Base-by-base conservation (phyloP, 2,797 vertebrate species). In the Scleropages formosus region DNA sequence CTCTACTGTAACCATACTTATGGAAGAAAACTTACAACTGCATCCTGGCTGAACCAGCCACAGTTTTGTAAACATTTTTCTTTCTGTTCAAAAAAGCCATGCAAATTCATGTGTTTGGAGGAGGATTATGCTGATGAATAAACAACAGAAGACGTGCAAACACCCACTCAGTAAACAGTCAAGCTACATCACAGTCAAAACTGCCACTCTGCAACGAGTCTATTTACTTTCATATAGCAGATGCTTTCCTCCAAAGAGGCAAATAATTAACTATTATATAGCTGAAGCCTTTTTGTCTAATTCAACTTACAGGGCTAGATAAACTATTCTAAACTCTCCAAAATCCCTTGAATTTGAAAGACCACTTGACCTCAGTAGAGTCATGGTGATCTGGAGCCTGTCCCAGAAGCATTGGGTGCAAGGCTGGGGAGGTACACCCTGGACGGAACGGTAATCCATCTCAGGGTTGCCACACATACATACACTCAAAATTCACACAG, bases 121-220 rank as follows among this genome's bases (percentile, higher is more conserved):
- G 53, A 39, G 69, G 49, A 49, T 39, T 22, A n/a, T 20, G 46
- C 44, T 20, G 4, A n/a, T 39, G 47, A 39, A 51, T 69, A 69
- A 24, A 51, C 20, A 4, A 46, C 69, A 71, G 20, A 51, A 47
- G 26, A 71, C 31, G 56, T 51, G 31, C 22, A 70, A 71, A 58
- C 49, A 58, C 51, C 49, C 69, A 71, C 69, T 31, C 20, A 26
- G 18, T 24, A 71, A 24, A 47, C 69, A 71, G 71, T 56, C 24
- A 11, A 31, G 69, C 69, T 56, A n/a, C n/a, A 22, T 18, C 9
- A 16, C n/a, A 58, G 69, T 51, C 69, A 71, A 71, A 11, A 39
- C 11, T 26, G 22, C 16, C 22, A 18, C 51, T n/a, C 46, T 51
- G 26, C n/a, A 58, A 12, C 15, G 31, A 26, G 24, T 47, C 24